Conservation (phyloP, 2,113 vertebrate species). For the Dermatemys mawii region DNA sequence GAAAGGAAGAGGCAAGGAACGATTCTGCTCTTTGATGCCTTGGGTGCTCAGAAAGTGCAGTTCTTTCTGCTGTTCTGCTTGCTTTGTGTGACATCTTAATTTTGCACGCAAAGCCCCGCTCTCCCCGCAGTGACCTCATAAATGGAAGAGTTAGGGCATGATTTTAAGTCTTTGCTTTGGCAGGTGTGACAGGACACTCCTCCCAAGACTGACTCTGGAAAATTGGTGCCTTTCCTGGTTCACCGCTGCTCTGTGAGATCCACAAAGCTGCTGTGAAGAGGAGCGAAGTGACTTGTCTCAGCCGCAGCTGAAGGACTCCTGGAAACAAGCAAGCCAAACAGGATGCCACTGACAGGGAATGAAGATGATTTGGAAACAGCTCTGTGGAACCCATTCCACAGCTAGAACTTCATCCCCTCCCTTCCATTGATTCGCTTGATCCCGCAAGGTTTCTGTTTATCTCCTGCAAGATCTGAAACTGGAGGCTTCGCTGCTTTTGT, state of each 20-base stretch:
- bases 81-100: slow-evolving; percentile 2
- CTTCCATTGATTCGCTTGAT: not conserved
- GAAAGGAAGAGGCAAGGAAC: fast-evolving
- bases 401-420: not conserved
- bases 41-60: fast-evolving
- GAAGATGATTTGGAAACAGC: slow-evolving; percentile 30
- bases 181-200: slow-evolving; percentile 22
- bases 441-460: not conserved
- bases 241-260: fast-evolving
- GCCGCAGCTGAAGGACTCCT: slow-evolving; percentile 45
- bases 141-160: too few relatives aligned
- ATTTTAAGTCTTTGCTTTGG: too few relatives aligned
- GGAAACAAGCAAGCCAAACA: not conserved
- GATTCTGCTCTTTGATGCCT: fast-evolving
- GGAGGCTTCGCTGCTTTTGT: not conserved
- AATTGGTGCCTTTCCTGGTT: not conserved
- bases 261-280: slow-evolving; percentile 14
- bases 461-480: slow-evolving; percentile 9
- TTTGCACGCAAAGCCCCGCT: too few relatives aligned
- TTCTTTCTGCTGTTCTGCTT: fast-evolving
- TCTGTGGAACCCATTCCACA: slow-evolving; percentile 33
- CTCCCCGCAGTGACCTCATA: too few relatives aligned
- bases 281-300: not conserved
- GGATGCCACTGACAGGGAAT: not conserved
- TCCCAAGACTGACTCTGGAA: not conserved